phyloP scores from a whole-genome alignment of 1,140 invertebrate species.

The Hycleus phaleratus region DNA sequence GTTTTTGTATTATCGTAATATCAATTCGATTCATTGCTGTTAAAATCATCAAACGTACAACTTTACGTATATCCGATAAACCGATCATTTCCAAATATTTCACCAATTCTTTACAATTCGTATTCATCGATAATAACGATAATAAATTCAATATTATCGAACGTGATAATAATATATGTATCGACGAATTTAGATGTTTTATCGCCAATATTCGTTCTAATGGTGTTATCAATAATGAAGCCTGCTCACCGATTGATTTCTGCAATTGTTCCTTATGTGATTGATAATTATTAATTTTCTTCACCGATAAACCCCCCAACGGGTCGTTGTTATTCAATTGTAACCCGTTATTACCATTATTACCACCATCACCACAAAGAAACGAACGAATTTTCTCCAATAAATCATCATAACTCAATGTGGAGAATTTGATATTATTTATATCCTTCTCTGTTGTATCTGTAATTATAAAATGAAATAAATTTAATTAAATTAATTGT shows the following conservation, averaged over 20 bases:
- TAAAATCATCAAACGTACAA: conserved; percentile 57
- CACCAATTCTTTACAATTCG: conserved; percentile 43
- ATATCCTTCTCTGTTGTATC: conserved; percentile 30
- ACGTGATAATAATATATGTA: conserved; percentile 49
- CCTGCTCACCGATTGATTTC: conserved; percentile 45
- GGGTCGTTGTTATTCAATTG: conserved; percentile 44
- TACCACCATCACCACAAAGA: conserved; percentile 25
- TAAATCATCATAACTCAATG: not conserved
- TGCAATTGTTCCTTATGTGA: not conserved
- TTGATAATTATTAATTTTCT: conserved; percentile 23
- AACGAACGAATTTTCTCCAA: conserved; percentile 30
- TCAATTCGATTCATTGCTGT: conserved; percentile 51
- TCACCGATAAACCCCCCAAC: conserved; percentile 45
- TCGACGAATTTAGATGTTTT: conserved; percentile 44
- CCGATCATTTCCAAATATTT: conserved; percentile 51
- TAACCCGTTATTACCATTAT: conserved; percentile 40
- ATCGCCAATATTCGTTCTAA: conserved; percentile 47
- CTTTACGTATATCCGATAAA: conserved; percentile 51
- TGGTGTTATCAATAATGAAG: conserved; percentile 40
- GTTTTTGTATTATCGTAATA: conserved; percentile 28
- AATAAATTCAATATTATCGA: conserved; percentile 50
- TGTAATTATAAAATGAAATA: conserved; percentile 2
- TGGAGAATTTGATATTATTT: conserved; percentile 24
- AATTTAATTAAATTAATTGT: not conserved
- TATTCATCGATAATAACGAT: conserved; percentile 49